Conservation (phyloP, 2,113 vertebrate genomes). For the human (Homo sapiens) region GRCh38 chr14:23933001-23933500, state of each 20-base stretch:
- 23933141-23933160: neutral
- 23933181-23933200: neutral
- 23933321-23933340: neutral
- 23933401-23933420: neutral
- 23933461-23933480: neutral
- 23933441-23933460: neutral
- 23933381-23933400: neutral
- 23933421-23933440: neutral
- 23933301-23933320: conserved; percentile 55
- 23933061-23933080: neutral
- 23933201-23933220: neutral
- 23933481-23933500: neutral
- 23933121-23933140: neutral
- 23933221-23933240: neutral
- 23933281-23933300: conserved; percentile 27
- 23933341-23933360: neutral
- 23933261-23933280: neutral
- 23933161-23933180: conserved; percentile 46
- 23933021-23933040: neutral
- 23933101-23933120: neutral
- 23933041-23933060: neutral
- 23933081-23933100: neutral
- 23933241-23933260: conserved; percentile 52
- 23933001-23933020: neutral
- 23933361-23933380: neutral